Percentiles rank a stretch among this genome's conserved stretches.
These are phyloP conservation scores for Blomia tropicalis DNA, from an alignment of 2,888 invertebrate genomes.

Conservation along the genomic window DNA sequence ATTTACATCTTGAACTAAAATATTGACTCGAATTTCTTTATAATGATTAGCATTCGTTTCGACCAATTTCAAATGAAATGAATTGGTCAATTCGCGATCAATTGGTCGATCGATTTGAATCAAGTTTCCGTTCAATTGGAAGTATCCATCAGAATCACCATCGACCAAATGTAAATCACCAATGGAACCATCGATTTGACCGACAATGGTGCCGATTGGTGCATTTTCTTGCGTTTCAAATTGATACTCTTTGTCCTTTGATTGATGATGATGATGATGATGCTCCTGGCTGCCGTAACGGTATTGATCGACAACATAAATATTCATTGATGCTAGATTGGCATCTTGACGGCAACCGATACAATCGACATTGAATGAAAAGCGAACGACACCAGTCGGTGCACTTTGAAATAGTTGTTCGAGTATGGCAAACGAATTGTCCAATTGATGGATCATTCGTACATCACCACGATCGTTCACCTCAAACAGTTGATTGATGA, in stretches of 20 bases:
- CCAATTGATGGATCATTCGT: background rate
- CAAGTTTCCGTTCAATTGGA: background rate
- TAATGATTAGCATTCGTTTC: constrained; percentile 9
- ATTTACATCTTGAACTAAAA: constrained; percentile 69
- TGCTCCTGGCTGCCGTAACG: too few relatives aligned
- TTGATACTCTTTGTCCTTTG: constrained; percentile 7
- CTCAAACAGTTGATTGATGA: constrained; percentile 11
- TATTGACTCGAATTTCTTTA: constrained; percentile 46
- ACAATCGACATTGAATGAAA: constrained; percentile 9
- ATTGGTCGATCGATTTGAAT: background rate
- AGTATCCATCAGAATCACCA: constrained; percentile 15
- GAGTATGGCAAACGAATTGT: background rate
- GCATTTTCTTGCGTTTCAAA: constrained; percentile 3
- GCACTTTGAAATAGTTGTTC: background rate
- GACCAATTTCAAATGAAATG: constrained; percentile 11
- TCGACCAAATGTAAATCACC: constrained; percentile 10
- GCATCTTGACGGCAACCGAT: background rate
- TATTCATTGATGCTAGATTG: background rate
- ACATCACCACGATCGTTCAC: constrained; percentile 13
- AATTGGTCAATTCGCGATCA: background rate
- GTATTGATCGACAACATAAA: background rate
- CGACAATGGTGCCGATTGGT: background rate
- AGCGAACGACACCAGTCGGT: background rate
- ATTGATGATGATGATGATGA: too few relatives aligned
- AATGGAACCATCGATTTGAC: background rate